Evolutionary conservation across 2,888 invertebrate genomes (phyloP), one percentile per base, ranked within the genome.

Genomic region (Agrochola macilenta): DNA sequence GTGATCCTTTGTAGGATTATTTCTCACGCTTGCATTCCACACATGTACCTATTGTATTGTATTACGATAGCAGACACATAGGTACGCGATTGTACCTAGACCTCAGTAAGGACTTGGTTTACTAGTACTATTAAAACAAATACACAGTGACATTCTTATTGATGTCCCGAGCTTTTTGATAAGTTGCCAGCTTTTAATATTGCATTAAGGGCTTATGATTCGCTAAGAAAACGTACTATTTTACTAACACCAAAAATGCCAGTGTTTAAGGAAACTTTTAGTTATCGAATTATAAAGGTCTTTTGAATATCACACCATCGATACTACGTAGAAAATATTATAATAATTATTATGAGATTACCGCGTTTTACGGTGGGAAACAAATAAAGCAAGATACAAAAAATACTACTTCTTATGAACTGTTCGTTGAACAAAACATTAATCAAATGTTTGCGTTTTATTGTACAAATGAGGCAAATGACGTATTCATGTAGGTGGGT

Each of bases 371-470:
- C 9, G 23, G 5, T 8, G 20, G 0, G 20, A 52, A 49, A 52
- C 7, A 20, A n/a, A 52, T 49, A 17, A 0, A 49, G 17, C 7
- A 39, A 39, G 39, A 39, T 3, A 39, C 39, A 39, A 52, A 57
- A 17, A 14, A 57, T 12, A 12, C 17, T 57, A 17, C 0, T 57
- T 63, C 57, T 7, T 58, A 17, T 5, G 54, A 78, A 61, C 39
- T 49, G 17, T 80, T 49, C 57, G 26, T 66, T 82, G 43, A 54
- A 3, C 2, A 64, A 74, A 52, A 74, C 81, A 78, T 78, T 74
- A 73, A 64, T 81, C 81, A 78, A 74, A 76, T 57, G 61, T 76
- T 49, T 57, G 8, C 39, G 70, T 80, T 71, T 84, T 85, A 72
- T 82, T 83, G 66, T 74, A 69, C 46, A 49, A 74, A 81, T 63